These are phyloP conservation scores for Rhabditophanes sp. DNA, from an alignment of 2,888 invertebrate genomes.

Conservation along the genomic window DNA sequence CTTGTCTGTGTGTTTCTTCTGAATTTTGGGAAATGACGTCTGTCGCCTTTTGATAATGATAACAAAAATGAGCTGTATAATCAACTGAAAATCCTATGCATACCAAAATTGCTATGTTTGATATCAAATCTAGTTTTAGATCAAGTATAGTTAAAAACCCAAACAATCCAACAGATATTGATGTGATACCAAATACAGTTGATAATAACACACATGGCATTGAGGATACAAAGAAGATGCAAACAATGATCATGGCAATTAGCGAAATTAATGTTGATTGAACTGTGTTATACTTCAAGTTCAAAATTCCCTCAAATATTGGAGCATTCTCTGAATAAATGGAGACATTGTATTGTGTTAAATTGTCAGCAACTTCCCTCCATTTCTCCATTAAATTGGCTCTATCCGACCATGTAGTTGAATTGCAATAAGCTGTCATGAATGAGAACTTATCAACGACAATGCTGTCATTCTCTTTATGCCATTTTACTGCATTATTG, in stretches of 20 bases:
- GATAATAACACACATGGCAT: constrained; percentile 10
- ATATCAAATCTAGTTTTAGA: constrained; percentile 14
- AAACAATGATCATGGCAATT: constrained; percentile 13
- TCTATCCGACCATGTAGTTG: constrained; percentile 11
- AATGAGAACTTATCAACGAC: constrained; percentile 11
- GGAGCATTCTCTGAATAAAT: constrained; percentile 11
- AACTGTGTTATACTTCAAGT: constrained; percentile 5
- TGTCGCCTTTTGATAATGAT: constrained; percentile 13
- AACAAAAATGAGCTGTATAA: constrained; percentile 16
- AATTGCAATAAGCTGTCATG: constrained; percentile 12
- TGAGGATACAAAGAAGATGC: constrained; percentile 14
- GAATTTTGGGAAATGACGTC: constrained; percentile 7
- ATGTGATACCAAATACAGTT: constrained; percentile 13
- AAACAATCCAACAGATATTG: constrained; percentile 13
- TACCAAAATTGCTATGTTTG: constrained; percentile 15
- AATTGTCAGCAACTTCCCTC: constrained; percentile 11
- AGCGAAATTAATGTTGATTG: constrained; percentile 13
- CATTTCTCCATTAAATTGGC: constrained; percentile 14
- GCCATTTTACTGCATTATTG: too few species aligned
- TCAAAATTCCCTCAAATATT: constrained; percentile 13
- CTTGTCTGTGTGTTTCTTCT: too few species aligned
- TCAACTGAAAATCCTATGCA: constrained; percentile 17
- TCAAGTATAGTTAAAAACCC: constrained; percentile 12
- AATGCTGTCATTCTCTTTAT: constrained; percentile 2
- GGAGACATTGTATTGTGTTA: constrained; percentile 15